phyloP scores from a whole-genome alignment of 2,888 invertebrate species.

The Rhingia rostrata region DNA sequence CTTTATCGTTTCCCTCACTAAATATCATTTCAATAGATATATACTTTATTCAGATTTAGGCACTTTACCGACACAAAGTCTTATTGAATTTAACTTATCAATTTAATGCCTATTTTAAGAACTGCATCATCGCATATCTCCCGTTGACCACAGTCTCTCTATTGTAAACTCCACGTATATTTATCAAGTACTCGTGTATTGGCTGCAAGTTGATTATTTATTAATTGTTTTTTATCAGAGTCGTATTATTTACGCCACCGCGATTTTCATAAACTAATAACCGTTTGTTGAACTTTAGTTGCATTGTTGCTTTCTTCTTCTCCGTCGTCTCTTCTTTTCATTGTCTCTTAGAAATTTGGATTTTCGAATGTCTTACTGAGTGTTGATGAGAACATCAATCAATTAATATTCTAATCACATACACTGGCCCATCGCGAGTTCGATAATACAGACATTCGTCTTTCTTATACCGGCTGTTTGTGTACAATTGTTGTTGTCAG shows the following conservation, averaged over 20 bases:
- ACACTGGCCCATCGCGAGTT: conserved; percentile 1
- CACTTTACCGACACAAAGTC: conserved; percentile 20
- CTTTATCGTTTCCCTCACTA: too few species aligned
- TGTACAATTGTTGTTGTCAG: conserved; percentile 8
- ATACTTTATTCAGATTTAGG: conserved; percentile 2
- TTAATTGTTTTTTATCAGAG: conserved; percentile 24
- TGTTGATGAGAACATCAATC: conserved; percentile 8
- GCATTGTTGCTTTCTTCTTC: conserved; percentile 12
- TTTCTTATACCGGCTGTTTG: conserved; percentile 42
- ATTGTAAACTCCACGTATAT: background rate
- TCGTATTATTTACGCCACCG: background rate
- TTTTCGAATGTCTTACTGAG: conserved; percentile 18
- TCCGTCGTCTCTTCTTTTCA: conserved; percentile 14
- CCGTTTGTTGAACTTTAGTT: conserved; percentile 42
- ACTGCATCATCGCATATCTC: conserved; percentile 42
- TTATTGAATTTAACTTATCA: conserved; percentile 50
- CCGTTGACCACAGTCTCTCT: conserved; percentile 17
- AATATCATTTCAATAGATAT: background rate
- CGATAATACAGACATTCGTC: conserved; percentile 29
- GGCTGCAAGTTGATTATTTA: conserved; percentile 17
- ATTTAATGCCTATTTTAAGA: conserved; percentile 58
- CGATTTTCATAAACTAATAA: conserved; percentile 4
- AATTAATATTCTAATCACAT: conserved; percentile 56
- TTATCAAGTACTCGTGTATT: conserved; percentile 8
- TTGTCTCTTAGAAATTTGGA: conserved; percentile 25